Conservation (phyloP, 2,888 invertebrate species). For the Drosophila quinaria region DNA sequence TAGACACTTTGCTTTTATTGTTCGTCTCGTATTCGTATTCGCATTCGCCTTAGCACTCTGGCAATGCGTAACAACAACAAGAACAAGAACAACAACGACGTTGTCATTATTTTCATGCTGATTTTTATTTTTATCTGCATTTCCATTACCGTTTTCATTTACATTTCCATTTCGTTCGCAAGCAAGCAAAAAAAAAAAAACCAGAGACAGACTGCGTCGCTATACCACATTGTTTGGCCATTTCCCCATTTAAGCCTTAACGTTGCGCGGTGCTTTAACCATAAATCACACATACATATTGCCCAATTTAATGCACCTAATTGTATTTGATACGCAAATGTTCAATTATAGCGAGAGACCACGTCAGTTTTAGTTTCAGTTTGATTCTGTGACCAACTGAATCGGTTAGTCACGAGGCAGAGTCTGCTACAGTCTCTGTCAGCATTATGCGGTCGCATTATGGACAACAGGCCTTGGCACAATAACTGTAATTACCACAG, state of each 20-base stretch:
- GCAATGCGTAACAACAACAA: conserved; percentile 20
- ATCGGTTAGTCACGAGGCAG: conserved; percentile 9
- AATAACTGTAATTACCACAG: conserved; percentile 68
- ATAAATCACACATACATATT: conserved; percentile 75
- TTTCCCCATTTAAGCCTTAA: conserved; percentile 43
- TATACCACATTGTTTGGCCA: conserved; percentile 24
- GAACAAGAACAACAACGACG: conserved; percentile 37
- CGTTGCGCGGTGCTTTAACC: conserved; percentile 27
- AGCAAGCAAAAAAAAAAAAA: conserved; percentile 1
- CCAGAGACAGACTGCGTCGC: neutral
- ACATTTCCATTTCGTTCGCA: conserved; percentile 32
- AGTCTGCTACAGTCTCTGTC: conserved; percentile 7
- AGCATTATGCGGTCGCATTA: conserved; percentile 28
- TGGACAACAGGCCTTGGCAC: conserved; percentile 37
- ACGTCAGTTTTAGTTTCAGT: conserved; percentile 13
- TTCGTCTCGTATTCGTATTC: conserved; percentile 59
- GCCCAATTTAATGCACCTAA: conserved; percentile 73
- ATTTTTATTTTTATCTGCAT: conserved; percentile 82
- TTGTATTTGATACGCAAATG: conserved; percentile 78
- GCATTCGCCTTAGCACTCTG: conserved; percentile 42
- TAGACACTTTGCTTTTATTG: conserved; percentile 83
- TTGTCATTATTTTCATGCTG: conserved; percentile 81
- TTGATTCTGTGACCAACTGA: conserved; percentile 6
- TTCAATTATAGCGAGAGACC: conserved; percentile 61
- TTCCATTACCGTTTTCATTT: conserved; percentile 78